A percentile compares a stretch with the other conserved stretches of the same genome.
Evolutionary conservation across 1,140 invertebrate species (phyloP).

Genomic region (Drosophila watanabei): DNA sequence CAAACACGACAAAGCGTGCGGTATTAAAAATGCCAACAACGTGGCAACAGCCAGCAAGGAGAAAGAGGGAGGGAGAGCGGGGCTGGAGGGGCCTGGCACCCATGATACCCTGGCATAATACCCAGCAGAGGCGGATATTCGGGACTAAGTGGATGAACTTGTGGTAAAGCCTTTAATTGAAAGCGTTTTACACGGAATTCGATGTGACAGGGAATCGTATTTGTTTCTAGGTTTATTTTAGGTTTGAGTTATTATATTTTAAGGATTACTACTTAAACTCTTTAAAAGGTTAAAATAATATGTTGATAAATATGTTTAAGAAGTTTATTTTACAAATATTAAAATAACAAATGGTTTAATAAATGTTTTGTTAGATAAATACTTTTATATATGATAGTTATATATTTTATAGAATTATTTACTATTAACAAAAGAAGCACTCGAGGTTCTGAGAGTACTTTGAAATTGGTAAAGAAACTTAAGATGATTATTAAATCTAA

Average conservation of each 20-base stretch:
- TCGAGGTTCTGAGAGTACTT: background rate
- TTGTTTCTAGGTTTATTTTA: background rate
- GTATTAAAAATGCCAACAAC: slow-evolving; percentile 80
- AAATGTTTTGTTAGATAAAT: too few relatives aligned
- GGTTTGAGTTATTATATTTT: background rate
- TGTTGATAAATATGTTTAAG: too few relatives aligned
- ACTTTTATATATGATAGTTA: too few relatives aligned
- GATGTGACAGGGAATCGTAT: background rate
- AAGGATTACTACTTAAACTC: too few relatives aligned
- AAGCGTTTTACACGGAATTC: background rate
- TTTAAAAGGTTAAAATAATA: too few relatives aligned
- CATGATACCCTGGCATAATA: slow-evolving; percentile 29
- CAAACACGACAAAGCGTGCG: slow-evolving; percentile 82
- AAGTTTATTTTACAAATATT: too few relatives aligned
- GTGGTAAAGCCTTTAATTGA: background rate
- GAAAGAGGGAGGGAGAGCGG: background rate
- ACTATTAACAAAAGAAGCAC: background rate
- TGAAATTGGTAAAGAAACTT: background rate
- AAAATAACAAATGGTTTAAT: too few relatives aligned
- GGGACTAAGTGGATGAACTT: background rate
- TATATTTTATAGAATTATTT: background rate
- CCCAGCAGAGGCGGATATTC: background rate
- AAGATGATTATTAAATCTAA: background rate
- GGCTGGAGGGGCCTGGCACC: background rate
- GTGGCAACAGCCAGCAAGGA: slow-evolving; percentile 54